Conservation (phyloP, 1,140 invertebrate genomes). For the Ceratosolen solmsi region DNA sequence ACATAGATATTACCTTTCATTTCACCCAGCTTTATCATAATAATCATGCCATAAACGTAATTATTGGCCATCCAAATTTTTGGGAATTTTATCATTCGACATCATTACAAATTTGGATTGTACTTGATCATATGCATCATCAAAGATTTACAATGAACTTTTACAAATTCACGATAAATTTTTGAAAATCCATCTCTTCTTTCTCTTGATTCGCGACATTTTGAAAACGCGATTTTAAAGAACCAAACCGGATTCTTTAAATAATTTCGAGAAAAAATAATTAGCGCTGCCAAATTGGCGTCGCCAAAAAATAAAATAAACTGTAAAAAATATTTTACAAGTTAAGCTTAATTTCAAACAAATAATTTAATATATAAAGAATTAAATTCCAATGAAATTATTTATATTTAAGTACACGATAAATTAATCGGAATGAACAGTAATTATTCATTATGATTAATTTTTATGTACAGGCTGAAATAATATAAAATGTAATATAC, state of each 20-base stretch:
- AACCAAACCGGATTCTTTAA: conserved; percentile 33
- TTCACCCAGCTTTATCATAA: conserved; percentile 36
- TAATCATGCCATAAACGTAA: conserved; percentile 48
- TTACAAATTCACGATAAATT: conserved; percentile 37
- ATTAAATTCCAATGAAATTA: conserved; percentile 5
- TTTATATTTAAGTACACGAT: conserved; percentile 6
- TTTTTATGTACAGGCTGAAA: conserved; percentile 30
- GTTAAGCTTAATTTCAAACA: conserved; percentile 10
- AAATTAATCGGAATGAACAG: background rate
- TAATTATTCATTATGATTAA: conserved; percentile 26
- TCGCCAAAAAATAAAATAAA: conserved; percentile 10
- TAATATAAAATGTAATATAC: background rate
- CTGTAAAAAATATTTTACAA: conserved; percentile 18
- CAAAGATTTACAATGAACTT: conserved; percentile 43
- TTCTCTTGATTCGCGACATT: conserved; percentile 24
- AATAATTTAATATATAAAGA: conserved; percentile 23
- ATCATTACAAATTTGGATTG: background rate
- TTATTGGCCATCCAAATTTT: conserved; percentile 33
- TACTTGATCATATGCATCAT: background rate
- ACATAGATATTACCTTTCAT: conserved; percentile 54
- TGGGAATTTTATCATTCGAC: conserved; percentile 9
- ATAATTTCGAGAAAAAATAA: conserved; percentile 24
- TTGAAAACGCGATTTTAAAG: conserved; percentile 24
- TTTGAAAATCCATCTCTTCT: conserved; percentile 20
- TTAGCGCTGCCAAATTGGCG: background rate